These are phyloP conservation scores for Squalus acanthias DNA, from an alignment of 2,797 vertebrate species.

Conservation along the genomic window DNA sequence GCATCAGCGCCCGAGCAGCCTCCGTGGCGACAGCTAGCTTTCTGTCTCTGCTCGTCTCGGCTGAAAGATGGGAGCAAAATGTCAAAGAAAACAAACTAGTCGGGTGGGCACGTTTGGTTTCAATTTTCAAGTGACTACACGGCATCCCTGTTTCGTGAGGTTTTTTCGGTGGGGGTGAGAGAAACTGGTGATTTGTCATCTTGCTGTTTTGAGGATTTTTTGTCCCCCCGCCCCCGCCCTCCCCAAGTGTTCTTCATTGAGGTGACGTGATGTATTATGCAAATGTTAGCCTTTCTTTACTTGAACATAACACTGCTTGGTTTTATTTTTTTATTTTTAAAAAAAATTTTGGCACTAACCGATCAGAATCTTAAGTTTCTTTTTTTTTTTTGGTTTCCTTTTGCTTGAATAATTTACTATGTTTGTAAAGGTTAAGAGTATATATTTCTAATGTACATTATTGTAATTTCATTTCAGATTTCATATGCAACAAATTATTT, in stretches of 20 bases:
- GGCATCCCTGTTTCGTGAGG: conserved; percentile 58
- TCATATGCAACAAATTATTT: conserved; percentile 90
- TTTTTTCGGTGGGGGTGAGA: conserved; percentile 44
- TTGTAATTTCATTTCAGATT: conserved; percentile 77
- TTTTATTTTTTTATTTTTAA: conserved; percentile 53
- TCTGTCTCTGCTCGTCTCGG: conserved; percentile 33
- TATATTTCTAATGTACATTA: conserved; percentile 76
- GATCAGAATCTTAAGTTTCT: conserved; percentile 66
- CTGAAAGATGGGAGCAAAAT: not conserved
- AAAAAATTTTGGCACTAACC: conserved; percentile 65
- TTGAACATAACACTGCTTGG: conserved; percentile 33
- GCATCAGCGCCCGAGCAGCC: not conserved
- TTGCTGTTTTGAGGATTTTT: conserved; percentile 58
- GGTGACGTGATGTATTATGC: conserved; percentile 30
- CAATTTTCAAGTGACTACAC: conserved; percentile 58
- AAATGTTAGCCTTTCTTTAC: conserved; percentile 31
- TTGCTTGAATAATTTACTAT: conserved; percentile 72
- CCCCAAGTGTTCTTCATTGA: conserved; percentile 33
- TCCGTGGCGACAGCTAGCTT: not conserved
- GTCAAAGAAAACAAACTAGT: conserved; percentile 52
- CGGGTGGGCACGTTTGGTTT: conserved; percentile 40
- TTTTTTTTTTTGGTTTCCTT: conserved; percentile 72
- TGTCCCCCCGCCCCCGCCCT: conserved; percentile 34
- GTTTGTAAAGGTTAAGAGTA: conserved; percentile 85
- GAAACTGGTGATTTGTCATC: conserved; percentile 38